Base-by-base conservation (phyloP, 1,140 invertebrate genomes). In the Neodiprion pinetum region DNA sequence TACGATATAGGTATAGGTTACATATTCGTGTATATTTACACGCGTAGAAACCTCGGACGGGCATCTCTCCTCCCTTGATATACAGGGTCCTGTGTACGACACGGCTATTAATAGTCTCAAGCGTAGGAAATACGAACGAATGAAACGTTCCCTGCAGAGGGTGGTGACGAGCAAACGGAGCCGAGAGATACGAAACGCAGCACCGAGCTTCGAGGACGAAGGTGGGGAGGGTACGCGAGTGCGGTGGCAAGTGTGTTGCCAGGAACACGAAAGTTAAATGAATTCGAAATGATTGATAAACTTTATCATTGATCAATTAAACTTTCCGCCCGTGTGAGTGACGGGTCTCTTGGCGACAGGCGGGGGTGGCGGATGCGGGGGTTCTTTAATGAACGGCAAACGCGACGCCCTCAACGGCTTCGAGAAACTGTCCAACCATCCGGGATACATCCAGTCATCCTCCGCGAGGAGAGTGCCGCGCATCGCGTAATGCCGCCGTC, bases 291-390 rank as follows among this genome's bases (percentile, higher is more conserved):
- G 88, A 89, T 89, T 85, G 87, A 89, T 89, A 89, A 89, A 89
- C 80, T 88, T 89, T 89, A 89, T 89, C 87, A 89, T 88, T 89
- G 88, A 88, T 89, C 88, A 89, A 89, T 89, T 89, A 89, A 89
- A 89, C 84, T 89, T 89, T 87, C 83, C 82, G 83, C 83, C 28
- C 86, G 87, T 88, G 87, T 88, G 87, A 88, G 86, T 88, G 88
- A 89, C 88, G 84, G 80, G 80, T 72, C 80, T 40, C 28, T 80
- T 75, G 82, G 76, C 79, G 77, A 72, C 70, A 73, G 79, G 74
- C 79, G 76, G 77, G 73, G 76, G 74, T 77, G 80, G 14, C 78
- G 74, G 67, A 76, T 71, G 79, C 77, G 81, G 82, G 81, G 83
- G 80, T 86, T 86, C 85, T 87, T 87, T 87, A 87, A 86, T 86